phyloP scores from a whole-genome alignment of 2,888 invertebrate genomes.

The Drosophila meridiana region DNA sequence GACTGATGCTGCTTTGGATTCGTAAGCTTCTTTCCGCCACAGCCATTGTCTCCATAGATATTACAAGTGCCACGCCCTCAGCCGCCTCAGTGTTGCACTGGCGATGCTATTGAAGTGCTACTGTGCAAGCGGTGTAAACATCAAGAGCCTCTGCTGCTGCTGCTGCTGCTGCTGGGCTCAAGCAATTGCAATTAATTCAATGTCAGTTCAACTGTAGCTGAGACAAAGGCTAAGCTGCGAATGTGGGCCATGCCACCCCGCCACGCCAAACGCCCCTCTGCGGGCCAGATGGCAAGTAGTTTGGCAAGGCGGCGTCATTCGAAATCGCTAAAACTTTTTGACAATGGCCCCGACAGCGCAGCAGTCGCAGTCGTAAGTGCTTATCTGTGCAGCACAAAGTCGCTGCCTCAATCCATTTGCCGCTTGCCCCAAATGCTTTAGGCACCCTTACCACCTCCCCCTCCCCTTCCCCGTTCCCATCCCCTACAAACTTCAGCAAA shows the following conservation, averaged over 20 bases:
- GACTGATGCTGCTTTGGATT: not conserved
- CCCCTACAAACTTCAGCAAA: constrained; percentile 19
- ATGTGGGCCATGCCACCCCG: constrained; percentile 10
- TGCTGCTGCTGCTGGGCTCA: constrained; percentile 16
- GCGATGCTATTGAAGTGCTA: constrained; percentile 17
- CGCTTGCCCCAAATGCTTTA: constrained; percentile 13
- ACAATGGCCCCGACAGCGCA: constrained; percentile 50
- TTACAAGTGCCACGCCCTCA: constrained; percentile 10
- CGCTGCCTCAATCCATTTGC: constrained; percentile 63
- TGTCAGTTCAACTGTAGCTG: constrained; percentile 64
- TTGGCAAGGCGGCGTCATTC: constrained; percentile 52
- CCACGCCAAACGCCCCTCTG: not conserved
- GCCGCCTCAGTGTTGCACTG: not conserved
- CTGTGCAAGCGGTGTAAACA: constrained; percentile 29
- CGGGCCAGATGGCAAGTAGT: constrained; percentile 57
- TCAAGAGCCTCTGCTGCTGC: constrained; percentile 18
- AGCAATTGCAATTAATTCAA: constrained; percentile 67
- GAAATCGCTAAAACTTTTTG: constrained; percentile 70
- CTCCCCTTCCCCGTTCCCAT: not conserved
- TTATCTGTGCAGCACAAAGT: constrained; percentile 62
- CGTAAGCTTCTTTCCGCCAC: not conserved
- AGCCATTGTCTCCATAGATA: constrained; percentile 1
- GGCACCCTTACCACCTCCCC: not conserved
- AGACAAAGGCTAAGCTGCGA: constrained; percentile 59
- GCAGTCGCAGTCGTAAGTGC: constrained; percentile 45